Base-by-base conservation (phyloP, 2,888 invertebrate genomes). In the Luperina nickerlii region DNA sequence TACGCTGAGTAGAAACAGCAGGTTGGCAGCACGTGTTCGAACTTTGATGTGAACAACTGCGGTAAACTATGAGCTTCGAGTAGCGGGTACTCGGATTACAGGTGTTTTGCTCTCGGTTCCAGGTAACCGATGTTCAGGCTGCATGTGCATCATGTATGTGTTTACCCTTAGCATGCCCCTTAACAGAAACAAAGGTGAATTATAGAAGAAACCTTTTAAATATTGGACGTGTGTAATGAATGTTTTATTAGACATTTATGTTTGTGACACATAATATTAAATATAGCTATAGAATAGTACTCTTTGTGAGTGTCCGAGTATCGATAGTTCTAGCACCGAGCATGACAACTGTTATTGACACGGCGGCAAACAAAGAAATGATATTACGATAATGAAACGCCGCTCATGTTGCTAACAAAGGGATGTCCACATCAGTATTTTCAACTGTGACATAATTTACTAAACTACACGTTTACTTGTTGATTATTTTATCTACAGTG, bases 311-410 rank as follows among this genome's bases (percentile, higher is more conserved):
- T 78, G 76, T 71, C 71, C 54, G 27, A 66, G 78, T 79, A 57
- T 76, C 51, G 74, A 82, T 84, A 80, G 76, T 78, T 77, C 69
- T 84, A 81, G 74, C 27, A 67, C 69, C 48, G 45, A 71, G 57
- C 66, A 69, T 85, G 87, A 77, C 84, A 87, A 81, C 86, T 83
- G 82, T 76, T 79, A 85, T 74, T 85, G 86, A 82, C 85, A 74
- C 72, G 80, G 74, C 80, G 77, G 82, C 85, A 90, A 78, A 86
- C 90, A 91, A 90, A 91, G 88, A 87, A 87, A 79, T 85, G 87
- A 88, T 90, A 88, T 87, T 87, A 86, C 79, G 81, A 89, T 88
- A 90, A 87, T 90, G 82, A 84, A 88, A 86, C 77, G 75, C 72
- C 81, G 74, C 77, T 80, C 80, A 75, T 84, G 79, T 78, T 82